phyloP scores from a whole-genome alignment of 2,888 invertebrate species.

The Drosophila anceps region DNA sequence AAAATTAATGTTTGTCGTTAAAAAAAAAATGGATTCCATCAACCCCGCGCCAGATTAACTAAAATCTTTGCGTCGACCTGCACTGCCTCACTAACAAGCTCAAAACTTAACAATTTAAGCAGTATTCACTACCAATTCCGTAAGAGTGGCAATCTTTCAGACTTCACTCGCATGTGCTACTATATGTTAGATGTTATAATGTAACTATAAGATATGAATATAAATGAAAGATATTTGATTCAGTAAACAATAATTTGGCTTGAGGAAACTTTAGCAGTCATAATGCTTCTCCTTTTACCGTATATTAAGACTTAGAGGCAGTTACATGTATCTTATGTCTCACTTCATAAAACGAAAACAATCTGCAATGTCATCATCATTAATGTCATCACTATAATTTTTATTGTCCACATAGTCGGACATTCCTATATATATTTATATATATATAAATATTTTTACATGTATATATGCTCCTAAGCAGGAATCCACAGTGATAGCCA shows the following conservation, averaged over 20 bases:
- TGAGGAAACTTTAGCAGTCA: no score
- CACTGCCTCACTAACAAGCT: no score
- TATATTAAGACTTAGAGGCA: not conserved
- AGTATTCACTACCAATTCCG: no score
- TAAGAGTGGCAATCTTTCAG: no score
- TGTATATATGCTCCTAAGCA: not conserved
- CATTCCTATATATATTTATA: not conserved
- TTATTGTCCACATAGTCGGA: conserved; percentile 10
- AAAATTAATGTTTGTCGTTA: not conserved
- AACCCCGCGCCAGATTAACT: not conserved
- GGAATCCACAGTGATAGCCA: conserved; percentile 15
- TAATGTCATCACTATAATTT: not conserved
- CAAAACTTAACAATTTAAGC: no score
- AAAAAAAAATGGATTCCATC: not conserved
- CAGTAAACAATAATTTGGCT: no score
- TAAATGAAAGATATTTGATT: no score
- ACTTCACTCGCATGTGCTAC: no score
- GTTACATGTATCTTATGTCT: not conserved
- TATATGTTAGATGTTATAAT: no score
- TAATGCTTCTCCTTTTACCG: not conserved
- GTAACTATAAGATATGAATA: no score
- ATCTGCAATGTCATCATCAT: conserved; percentile 1
- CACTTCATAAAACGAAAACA: not conserved
- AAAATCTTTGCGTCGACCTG: no score
- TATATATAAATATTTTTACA: not conserved